Base-by-base conservation (phyloP, 2,888 invertebrate genomes). In the Tinea pellionella region DNA sequence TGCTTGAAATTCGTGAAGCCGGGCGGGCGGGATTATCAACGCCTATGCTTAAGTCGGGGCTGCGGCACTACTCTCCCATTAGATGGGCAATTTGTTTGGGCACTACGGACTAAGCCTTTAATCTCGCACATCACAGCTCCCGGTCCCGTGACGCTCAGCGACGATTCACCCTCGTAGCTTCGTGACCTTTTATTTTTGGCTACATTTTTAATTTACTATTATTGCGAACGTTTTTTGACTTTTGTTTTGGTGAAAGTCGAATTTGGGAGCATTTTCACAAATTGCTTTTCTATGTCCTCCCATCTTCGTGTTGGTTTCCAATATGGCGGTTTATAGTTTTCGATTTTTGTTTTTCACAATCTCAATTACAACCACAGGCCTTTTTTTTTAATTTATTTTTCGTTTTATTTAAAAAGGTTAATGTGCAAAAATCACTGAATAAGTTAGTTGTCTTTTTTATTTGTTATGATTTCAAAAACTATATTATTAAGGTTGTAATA, bases 41-140 rank as follows among this genome's bases (percentile, higher is more conserved):
- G 53, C 53, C 53, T 53, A 24, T 24, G 57, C 57, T 57, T 57
- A 57, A 57, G 16, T 57, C 13, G 19, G 15, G 24, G 65, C 64
- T 65, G 65, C 67, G 67, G 67, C 71, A 69, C 73, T 72, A 73
- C 72, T 71, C 71, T 65, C 67, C 77, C 76, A 77, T 80, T 80
- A 80, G 80, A 74, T 68, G 73, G 72, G 73, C 77, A 77, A 80
- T 82, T 80, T 80, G 76, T 80, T 80, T 78, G 74, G 74, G 72
- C 73, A 74, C 73, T 73, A 71, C 66, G 68, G 65, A 68, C 73
- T 74, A 65, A 80, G 74, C 80, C 72, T 78, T 77, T 80, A 78
- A 81, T 80, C 80, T 59, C 19, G 24, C 57, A 60, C 60, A 56
- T 57, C 59, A 68, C 69, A 66, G 68, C 68, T 68, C 72, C 55